Conservation (phyloP, 2,113 vertebrate species). For the Microcebus ravelobensis region DNA sequence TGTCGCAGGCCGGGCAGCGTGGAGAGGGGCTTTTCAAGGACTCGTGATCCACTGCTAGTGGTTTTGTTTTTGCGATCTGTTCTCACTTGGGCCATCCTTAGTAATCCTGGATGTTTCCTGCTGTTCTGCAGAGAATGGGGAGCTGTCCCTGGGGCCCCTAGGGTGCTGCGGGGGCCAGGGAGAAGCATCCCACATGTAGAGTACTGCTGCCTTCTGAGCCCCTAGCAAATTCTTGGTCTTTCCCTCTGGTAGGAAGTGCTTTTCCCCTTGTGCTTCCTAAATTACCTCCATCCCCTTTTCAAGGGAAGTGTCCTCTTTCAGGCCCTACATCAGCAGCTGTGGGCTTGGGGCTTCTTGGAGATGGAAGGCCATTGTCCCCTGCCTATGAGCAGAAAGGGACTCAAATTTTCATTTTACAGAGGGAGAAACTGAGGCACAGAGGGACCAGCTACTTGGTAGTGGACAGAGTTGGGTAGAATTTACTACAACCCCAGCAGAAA, state of each 20-base stretch:
- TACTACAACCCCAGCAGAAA: background rate
- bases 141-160: constrained; percentile 38
- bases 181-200: background rate
- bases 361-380: background rate
- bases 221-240: background rate
- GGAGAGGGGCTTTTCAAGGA: background rate
- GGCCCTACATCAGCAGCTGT: background rate
- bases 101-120: constrained; percentile 65
- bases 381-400: background rate
- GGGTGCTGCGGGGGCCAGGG: background rate
- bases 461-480: background rate
- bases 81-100: constrained; percentile 34
- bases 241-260: background rate
- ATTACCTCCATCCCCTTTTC: background rate
- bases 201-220: background rate
- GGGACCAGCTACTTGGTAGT: background rate
- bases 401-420: background rate
- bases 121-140: background rate
- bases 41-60: constrained; percentile 61
- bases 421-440: background rate
- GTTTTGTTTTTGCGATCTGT: constrained; percentile 74
- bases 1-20: background rate
- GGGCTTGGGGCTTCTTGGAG: background rate
- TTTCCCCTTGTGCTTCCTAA: background rate
- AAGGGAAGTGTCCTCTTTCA: background rate